Evolutionary conservation across 2,888 invertebrate genomes (phyloP).

Genomic region (Latrodectus elegans): DNA sequence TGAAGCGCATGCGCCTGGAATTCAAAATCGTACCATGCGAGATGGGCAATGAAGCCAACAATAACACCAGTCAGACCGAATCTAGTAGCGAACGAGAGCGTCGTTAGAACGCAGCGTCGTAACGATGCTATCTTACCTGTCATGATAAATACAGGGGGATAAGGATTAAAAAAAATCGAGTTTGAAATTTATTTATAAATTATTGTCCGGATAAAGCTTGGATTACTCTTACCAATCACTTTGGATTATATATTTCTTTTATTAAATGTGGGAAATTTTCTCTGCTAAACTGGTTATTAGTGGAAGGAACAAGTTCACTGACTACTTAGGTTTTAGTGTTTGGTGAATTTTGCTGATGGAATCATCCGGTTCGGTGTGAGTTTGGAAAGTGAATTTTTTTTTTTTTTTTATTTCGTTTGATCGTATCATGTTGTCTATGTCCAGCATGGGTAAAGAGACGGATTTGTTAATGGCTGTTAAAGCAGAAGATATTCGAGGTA

Average conservation of each 20-base stretch:
- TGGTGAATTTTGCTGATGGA: constrained; percentile 42
- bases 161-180: not conserved
- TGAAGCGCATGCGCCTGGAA: constrained; percentile 48
- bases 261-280: no score
- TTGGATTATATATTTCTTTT: not conserved
- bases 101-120: constrained; percentile 2
- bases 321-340: constrained; percentile 25
- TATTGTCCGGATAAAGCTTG: not conserved
- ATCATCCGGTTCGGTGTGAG: constrained; percentile 41
- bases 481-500: constrained; percentile 69
- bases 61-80: constrained; percentile 35
- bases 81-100: constrained; percentile 3
- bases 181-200: not conserved
- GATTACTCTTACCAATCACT: not conserved
- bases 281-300: not conserved
- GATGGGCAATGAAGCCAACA: constrained; percentile 43
- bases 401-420: constrained; percentile 11
- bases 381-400: constrained; percentile 28
- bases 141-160: constrained; percentile 1
- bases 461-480: constrained; percentile 69
- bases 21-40: constrained; percentile 51
- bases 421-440: constrained; percentile 55
- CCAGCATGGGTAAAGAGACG: constrained; percentile 64
- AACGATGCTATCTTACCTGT: constrained; percentile 29
- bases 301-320: constrained; percentile 38